Percentiles rank a stretch among this genome's conserved stretches.
Evolutionary conservation across 2,888 invertebrate genomes (phyloP).

Genomic region (Cephalotes varians): DNA sequence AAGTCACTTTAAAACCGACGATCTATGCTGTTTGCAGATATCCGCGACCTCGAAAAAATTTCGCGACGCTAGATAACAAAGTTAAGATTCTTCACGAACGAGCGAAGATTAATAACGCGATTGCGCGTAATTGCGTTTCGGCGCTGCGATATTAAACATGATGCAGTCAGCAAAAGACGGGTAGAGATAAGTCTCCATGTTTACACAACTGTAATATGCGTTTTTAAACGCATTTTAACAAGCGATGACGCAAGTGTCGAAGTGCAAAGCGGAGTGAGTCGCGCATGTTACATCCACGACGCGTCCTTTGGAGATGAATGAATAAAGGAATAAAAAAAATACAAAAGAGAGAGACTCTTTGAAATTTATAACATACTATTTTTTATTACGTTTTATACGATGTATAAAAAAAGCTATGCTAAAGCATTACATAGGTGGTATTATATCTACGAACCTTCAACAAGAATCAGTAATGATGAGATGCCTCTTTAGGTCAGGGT

Average conservation of each 20-base stretch:
- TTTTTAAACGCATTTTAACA: conserved; percentile 14
- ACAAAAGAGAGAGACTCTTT: no score
- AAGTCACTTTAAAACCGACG: not conserved
- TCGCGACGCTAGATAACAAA: conserved; percentile 26
- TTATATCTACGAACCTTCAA: not conserved
- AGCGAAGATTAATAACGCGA: conserved; percentile 34
- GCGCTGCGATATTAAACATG: conserved; percentile 11
- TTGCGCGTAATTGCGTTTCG: conserved; percentile 38
- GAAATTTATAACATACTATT: not conserved
- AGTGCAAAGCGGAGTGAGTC: not conserved
- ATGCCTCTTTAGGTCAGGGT: not conserved
- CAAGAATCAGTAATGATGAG: not conserved
- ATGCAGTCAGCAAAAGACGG: conserved; percentile 15
- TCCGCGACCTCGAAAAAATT: conserved; percentile 7
- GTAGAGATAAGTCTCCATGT: conserved; percentile 21
- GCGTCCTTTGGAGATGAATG: not conserved
- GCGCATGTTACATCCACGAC: not conserved
- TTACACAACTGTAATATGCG: conserved; percentile 32
- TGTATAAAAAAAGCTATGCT: not conserved
- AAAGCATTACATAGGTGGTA: not conserved
- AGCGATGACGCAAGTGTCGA: conserved; percentile 21
- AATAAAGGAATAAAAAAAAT: not conserved
- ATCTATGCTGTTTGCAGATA: not conserved
- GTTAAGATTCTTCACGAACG: conserved; percentile 8
- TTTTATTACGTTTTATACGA: not conserved